Conservation (phyloP, 2,113 vertebrate genomes). For the Chlorocebus sabaeus region DNA sequence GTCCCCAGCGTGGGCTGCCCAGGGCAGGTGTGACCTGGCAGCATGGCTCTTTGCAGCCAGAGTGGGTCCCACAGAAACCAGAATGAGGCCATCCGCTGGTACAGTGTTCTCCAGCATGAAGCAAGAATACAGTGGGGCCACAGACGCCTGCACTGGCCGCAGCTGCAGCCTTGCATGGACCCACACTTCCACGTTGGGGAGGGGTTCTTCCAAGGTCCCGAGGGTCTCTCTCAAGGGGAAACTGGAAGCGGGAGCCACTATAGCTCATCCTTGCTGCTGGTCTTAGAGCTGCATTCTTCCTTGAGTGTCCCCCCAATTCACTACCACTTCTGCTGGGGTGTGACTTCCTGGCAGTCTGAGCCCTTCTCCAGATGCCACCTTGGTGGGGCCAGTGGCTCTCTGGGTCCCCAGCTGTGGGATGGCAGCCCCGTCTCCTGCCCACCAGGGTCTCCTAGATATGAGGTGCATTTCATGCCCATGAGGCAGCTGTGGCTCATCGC, state of each 20-base stretch:
- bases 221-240: not conserved
- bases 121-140: too few species aligned
- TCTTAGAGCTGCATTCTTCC: not conserved
- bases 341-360: not conserved
- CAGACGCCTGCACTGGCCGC: not conserved
- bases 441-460: not conserved
- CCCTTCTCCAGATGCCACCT: not conserved
- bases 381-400: not conserved
- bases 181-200: rapidly evolving
- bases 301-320: not conserved
- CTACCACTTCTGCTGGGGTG: too few species aligned
- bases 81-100: rapidly evolving
- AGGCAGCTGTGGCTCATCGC: too few species aligned
- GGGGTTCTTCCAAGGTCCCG: not conserved
- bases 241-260: not conserved
- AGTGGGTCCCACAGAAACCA: not conserved
- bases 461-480: rapidly evolving
- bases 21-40: not conserved
- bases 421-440: not conserved
- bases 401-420: not conserved
- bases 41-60: not conserved
- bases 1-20: not conserved
- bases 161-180: rapidly evolving
- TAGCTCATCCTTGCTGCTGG: not conserved
- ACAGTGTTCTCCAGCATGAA: not conserved